Evolutionary conservation across 2,113 vertebrate species (phyloP), one percentile per base, ranked within the genome.

Genomic region (Stegastes partitus): DNA sequence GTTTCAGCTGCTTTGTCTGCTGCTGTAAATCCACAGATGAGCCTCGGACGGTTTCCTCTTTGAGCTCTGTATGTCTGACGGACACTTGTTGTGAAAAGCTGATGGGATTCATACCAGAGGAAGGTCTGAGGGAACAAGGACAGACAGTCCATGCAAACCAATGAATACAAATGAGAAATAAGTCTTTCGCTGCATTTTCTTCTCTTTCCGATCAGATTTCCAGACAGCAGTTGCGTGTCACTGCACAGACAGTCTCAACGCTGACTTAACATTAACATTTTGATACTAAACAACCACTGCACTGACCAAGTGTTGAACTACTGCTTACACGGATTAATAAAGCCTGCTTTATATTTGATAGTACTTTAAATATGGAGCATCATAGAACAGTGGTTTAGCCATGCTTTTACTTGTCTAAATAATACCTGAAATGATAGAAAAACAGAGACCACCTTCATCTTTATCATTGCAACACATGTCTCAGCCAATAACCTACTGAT

Each of bases 91-190:
- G 65, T 66, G 76, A 63, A 67, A 58, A 71, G 80, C 65, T 85
- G 65, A 74, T 86, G 75, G 74, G 49, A 79, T 89, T 85, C 62
- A 75, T 49, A 82, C 26, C 59, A 81, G 47, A 22, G 26, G 58
- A 77, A 59, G 58, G 57, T 64, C 69, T 79, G 76, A 47, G 25
- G 50, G 77, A 74, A 54, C 56, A 2, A 39, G 42, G 55, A 68
- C 73, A 69, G 73, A 79, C 63, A 58, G 66, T 77, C 63, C 76
- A 55, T 44, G 21, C 71, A 81, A 79, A 85, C 66, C 83, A 81
- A 91, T 91, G 86, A 83, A 91, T 92, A 92, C 71, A 81, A 91
- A 90, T 90, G 68, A 82, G 78, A 78, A 77, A 47, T 31, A 58
- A 67, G 57, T 68, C 72, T 64, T 22, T 63, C 11, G 8, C 61